These are phyloP conservation scores for Phyllotis vaccarum DNA, from an alignment of 2,797 vertebrate genomes.

Conservation along the genomic window DNA sequence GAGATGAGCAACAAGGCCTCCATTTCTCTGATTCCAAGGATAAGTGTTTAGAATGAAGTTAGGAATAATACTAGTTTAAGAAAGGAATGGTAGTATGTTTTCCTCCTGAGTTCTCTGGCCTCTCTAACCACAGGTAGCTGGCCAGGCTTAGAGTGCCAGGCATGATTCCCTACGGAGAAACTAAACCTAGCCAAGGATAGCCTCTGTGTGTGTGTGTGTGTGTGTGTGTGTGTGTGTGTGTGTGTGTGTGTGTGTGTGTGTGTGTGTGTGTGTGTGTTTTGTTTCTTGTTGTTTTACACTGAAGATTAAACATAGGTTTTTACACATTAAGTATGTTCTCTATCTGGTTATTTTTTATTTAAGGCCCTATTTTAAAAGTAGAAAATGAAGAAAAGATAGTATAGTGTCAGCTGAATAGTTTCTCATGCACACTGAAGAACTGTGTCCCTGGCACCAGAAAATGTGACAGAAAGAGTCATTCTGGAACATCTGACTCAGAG, in stretches of 20 bases:
- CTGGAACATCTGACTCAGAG: conserved; percentile 12
- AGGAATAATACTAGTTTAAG: too few relatives aligned
- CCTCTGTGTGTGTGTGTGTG: neutral
- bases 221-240: neutral
- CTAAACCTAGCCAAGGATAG: conserved; percentile 21
- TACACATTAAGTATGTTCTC: neutral
- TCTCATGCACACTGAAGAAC: neutral
- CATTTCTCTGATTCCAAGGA: neutral
- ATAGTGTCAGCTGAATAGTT: neutral
- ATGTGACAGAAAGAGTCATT: neutral
- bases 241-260: neutral
- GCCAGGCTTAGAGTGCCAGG: neutral
- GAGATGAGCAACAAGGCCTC: neutral
- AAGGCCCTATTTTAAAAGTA: neutral
- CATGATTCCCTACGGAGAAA: neutral
- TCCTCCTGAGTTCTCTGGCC: neutral
- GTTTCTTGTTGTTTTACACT: neutral
- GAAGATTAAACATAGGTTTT: neutral
- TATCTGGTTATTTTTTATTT: neutral
- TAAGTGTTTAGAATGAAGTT: neutral
- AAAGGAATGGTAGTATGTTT: neutral
- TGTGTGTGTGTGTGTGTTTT: neutral
- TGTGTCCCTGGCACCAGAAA: neutral
- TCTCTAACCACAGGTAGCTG: too few relatives aligned
- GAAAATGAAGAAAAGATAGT: neutral